phyloP scores from a whole-genome alignment of 2,797 vertebrate species.

The Hypotaenidia okinawae region DNA sequence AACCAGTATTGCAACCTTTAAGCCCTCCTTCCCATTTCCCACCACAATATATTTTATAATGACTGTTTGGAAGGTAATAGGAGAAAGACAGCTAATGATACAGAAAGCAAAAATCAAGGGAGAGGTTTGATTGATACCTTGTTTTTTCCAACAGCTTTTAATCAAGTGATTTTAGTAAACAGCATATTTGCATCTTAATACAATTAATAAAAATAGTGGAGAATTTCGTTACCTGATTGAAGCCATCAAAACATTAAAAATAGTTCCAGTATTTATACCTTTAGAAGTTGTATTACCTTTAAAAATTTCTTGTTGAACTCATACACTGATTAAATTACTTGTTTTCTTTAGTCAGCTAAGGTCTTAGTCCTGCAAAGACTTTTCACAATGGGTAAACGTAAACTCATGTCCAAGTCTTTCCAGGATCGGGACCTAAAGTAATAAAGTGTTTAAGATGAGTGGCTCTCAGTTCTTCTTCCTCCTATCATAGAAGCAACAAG shows the following conservation, averaged over 20 bases:
- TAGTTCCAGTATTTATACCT: neutral
- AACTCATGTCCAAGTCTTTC: neutral
- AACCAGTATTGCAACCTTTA: neutral
- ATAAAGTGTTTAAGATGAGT: neutral
- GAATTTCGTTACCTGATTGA: neutral
- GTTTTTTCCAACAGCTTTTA: neutral
- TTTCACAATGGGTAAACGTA: neutral
- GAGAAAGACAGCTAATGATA: neutral
- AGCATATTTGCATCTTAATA: neutral
- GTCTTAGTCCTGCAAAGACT: conserved; percentile 20
- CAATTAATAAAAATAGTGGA: neutral
- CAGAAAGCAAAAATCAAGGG: neutral
- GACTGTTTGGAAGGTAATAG: neutral
- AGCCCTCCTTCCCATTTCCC: neutral
- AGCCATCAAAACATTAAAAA: neutral
- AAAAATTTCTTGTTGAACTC: neutral
- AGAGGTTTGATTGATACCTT: neutral
- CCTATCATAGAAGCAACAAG: neutral
- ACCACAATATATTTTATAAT: neutral
- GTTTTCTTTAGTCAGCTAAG: neutral
- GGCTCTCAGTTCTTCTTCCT: neutral
- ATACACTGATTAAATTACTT: neutral
- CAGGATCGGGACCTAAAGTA: neutral
- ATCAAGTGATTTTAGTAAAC: neutral
- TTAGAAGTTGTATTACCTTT: neutral